A percentile compares a stretch with the other conserved stretches of the same genome.
phyloP scores from a whole-genome alignment of 2,888 invertebrate genomes.

The Trilocha varians region DNA sequence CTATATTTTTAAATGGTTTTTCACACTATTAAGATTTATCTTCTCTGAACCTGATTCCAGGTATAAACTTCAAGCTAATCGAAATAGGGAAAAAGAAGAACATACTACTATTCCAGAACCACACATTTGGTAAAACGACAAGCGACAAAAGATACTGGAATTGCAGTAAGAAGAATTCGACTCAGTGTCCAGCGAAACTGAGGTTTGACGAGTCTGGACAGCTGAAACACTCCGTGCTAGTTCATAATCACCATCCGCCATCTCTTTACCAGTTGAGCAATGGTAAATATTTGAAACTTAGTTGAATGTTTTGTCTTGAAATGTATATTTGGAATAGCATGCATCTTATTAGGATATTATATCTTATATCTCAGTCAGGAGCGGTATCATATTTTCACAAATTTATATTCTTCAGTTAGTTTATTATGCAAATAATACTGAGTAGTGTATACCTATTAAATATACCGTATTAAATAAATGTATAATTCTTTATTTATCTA shows the following conservation, averaged over 20 bases:
- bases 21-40: too few relatives aligned
- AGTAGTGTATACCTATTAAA: too few relatives aligned
- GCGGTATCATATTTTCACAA: too few relatives aligned
- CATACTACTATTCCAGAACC: conserved; percentile 17
- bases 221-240: conserved; percentile 5
- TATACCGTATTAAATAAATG: too few relatives aligned
- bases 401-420: too few relatives aligned
- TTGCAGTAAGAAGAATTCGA: conserved; percentile 34
- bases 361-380: too few relatives aligned
- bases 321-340: neutral
- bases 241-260: conserved; percentile 12
- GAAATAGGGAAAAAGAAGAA: conserved; percentile 13
- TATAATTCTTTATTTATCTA: too few relatives aligned
- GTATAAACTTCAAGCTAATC: conserved; percentile 13
- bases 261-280: conserved; percentile 2
- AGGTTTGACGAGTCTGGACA: conserved; percentile 29
- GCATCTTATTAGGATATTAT: too few relatives aligned
- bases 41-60: conserved; percentile 10
- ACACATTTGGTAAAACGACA: conserved; percentile 37
- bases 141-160: conserved; percentile 40
- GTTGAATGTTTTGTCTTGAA: neutral
- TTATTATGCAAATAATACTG: too few relatives aligned
- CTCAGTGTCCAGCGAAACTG: conserved; percentile 35
- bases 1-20: too few relatives aligned
- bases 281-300: conserved; percentile 3